Percentiles rank a stretch among this genome's conserved stretches.
Evolutionary conservation across 2,888 invertebrate genomes (phyloP).

Genomic region (Limnephilus auricula): DNA sequence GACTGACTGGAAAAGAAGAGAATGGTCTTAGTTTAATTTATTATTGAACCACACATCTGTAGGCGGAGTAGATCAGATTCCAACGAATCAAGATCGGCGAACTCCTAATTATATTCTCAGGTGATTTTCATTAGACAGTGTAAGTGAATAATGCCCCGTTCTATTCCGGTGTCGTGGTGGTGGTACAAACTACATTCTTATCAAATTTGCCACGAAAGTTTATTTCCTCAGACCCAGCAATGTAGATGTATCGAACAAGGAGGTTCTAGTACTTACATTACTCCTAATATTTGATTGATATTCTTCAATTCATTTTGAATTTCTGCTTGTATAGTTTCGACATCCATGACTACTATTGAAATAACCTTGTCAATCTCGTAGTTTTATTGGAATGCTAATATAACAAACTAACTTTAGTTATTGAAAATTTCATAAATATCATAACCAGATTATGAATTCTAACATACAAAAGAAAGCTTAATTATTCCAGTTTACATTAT

Average conservation of each 20-base stretch:
- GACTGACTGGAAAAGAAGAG: constrained; percentile 48
- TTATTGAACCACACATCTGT: neutral
- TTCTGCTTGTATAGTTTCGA: constrained; percentile 36
- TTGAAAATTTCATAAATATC: neutral
- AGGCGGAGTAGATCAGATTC: too few relatives aligned
- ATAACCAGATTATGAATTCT: neutral
- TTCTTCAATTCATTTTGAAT: constrained; percentile 57
- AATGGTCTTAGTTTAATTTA: neutral
- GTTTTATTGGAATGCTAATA: neutral
- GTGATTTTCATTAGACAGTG: too few relatives aligned
- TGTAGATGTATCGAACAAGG: neutral
- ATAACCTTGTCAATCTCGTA: neutral
- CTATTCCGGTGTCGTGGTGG: too few relatives aligned
- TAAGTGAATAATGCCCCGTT: too few relatives aligned
- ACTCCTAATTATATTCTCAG: too few relatives aligned
- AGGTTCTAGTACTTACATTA: constrained; percentile 50
- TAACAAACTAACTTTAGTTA: neutral
- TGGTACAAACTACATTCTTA: too few relatives aligned
- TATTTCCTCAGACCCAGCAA: too few relatives aligned
- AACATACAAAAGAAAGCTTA: neutral
- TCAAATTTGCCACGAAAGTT: too few relatives aligned
- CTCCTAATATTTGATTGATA: constrained; percentile 50
- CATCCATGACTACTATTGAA: constrained; percentile 48
- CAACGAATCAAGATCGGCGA: too few relatives aligned
- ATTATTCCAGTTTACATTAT: neutral